Conservation (phyloP, 2,113 vertebrate species). For the Murina feae region DNA sequence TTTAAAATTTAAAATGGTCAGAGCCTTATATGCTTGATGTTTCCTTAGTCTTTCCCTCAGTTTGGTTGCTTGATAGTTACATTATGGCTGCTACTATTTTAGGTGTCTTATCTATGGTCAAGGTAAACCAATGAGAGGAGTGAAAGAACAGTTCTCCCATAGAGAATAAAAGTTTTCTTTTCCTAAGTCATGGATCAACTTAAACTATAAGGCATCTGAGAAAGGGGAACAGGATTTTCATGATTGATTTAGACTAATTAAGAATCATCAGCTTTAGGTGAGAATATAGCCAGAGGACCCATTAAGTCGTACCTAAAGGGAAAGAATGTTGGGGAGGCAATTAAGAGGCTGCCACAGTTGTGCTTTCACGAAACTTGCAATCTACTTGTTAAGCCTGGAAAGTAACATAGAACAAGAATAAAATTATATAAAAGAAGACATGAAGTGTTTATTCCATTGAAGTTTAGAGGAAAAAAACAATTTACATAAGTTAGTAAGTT, state of each 20-base stretch:
- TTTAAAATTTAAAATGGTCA: neutral
- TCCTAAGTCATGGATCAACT: neutral
- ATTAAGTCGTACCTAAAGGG: neutral
- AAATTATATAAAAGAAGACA: neutral
- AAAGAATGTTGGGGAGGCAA: neutral
- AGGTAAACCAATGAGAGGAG: neutral
- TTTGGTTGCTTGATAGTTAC: neutral
- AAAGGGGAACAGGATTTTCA: neutral
- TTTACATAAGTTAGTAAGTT: neutral
- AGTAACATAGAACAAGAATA: neutral
- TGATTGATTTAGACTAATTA: neutral
- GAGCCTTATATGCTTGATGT: neutral
- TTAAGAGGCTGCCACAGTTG: neutral
- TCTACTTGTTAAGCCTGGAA: neutral
- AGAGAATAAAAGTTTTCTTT: neutral
- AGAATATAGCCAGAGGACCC: neutral
- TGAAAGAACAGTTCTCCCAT: neutral
- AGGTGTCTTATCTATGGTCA: neutral
- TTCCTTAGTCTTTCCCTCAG: neutral
- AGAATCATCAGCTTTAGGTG: neutral
- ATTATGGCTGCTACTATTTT: neutral
- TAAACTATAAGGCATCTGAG: neutral
- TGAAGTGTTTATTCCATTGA: neutral
- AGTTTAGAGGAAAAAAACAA: neutral
- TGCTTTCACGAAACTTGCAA: neutral